Evolutionary conservation across 2,888 invertebrate species (phyloP), one percentile per base, ranked within the genome.

Genomic region (Piscicola geometra): DNA sequence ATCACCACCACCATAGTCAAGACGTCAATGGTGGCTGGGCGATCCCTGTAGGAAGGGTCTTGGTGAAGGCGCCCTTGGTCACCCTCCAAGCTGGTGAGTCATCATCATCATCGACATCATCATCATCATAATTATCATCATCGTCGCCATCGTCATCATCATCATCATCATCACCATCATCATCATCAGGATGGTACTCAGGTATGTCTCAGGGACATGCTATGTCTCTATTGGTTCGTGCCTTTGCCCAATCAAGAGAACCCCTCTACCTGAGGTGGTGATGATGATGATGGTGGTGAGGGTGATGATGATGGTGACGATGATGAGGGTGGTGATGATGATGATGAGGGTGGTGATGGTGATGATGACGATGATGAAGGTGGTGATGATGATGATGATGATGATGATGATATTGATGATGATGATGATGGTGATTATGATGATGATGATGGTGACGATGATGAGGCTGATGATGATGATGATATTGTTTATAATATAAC

Each of bases 21-120:
- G 92, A 95, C 83, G 84, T 88, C 74, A 89, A 90, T 30, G 98
- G 98, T 69, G 98, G 96, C 78, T 98, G 97, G 94, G 89, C 93
- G 70, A 93, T 94, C 83, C 92, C 92, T 73, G 95, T 94, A 70
- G 89, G 80, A 12, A 79, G 84, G n/a, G 81, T 81, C 68, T 79
- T 84, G 47, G 81, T 79, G 89, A 86, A 89, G 91, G 80, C 91
- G 33, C 91, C 91, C 85, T 89, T 90, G 9, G 91, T 56, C 60
- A 56, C 60, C 25, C 60, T 56, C 15, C 5, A 56, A 25, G 25
- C 21, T 5, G 60, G 60, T 56, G 41, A 41, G 15, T 41, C 5
- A 41, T 41, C 5, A 41, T 41, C 5, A 41, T 41, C 5, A 41
- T 41, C 5, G 15, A 9, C 5, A 41, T 41, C 5, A 41, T 41